These are phyloP conservation scores for Tetragnatha versicolor DNA, from an alignment of 1,140 invertebrate genomes.

Conservation along the genomic window DNA sequence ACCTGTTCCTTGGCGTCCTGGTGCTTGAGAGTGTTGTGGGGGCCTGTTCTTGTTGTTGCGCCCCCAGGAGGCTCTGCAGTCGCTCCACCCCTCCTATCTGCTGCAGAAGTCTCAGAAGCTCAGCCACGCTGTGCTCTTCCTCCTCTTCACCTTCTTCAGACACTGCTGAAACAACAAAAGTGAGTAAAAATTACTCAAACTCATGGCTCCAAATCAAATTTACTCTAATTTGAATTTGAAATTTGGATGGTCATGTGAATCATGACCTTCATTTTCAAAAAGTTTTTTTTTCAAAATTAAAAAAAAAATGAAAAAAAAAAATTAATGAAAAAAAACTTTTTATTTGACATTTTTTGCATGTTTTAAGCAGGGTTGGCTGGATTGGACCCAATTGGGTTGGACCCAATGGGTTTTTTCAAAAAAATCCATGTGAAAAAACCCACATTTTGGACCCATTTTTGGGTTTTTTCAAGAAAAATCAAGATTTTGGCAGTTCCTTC, in stretches of 20 bases:
- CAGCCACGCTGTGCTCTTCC: constrained; percentile 39
- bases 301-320: no score
- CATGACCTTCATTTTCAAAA: neutral
- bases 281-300: neutral
- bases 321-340: no score
- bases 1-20: neutral
- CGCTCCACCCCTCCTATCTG: constrained; percentile 53
- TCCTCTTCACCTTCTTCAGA: constrained; percentile 21
- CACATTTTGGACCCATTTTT: no score
- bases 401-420: no score
- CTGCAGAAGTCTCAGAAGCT: constrained; percentile 50
- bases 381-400: no score
- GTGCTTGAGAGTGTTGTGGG: neutral
- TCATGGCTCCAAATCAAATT: no score
- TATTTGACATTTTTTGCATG: no score
- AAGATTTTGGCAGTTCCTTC: no score
- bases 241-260: neutral
- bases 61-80: constrained; percentile 46
- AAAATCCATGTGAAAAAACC: no score
- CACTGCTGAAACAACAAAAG: neutral
- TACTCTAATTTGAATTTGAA: neutral
- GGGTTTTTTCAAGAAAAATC: no score
- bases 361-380: no score
- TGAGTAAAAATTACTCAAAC: no score
- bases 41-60: constrained; percentile 30